Percentiles rank a stretch among this genome's conserved stretches.
phyloP scores from a whole-genome alignment of 1,140 invertebrate genomes.

The silkworm (Bombyx mori) region ASM3026992v2 NC_085126.1:12480501-12481000 shows the following conservation, averaged over 20 bases:
- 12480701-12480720: constrained; percentile 66
- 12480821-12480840: too few species aligned
- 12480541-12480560: constrained; percentile 17
- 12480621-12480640: constrained; percentile 66
- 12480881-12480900: too few species aligned
- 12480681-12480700: constrained; percentile 16
- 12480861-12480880: too few species aligned
- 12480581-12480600: constrained; percentile 72
- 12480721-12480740: constrained; percentile 87
- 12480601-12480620: constrained; percentile 78
- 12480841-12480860: too few species aligned
- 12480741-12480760: constrained; percentile 85
- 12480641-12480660: constrained; percentile 34
- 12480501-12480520: too few species aligned
- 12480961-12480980: too few species aligned
- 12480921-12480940: too few species aligned
- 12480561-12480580: constrained; percentile 11
- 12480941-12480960: too few species aligned
- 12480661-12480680: constrained; percentile 13
- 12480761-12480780: constrained; percentile 81
- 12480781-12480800: too few species aligned
- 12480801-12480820: too few species aligned
- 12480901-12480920: too few species aligned
- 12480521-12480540: constrained; percentile 11
- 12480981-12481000: too few species aligned